These are phyloP conservation scores for Melanerpes aurifrons DNA, from an alignment of 2,113 vertebrate genomes.

Conservation along the genomic window DNA sequence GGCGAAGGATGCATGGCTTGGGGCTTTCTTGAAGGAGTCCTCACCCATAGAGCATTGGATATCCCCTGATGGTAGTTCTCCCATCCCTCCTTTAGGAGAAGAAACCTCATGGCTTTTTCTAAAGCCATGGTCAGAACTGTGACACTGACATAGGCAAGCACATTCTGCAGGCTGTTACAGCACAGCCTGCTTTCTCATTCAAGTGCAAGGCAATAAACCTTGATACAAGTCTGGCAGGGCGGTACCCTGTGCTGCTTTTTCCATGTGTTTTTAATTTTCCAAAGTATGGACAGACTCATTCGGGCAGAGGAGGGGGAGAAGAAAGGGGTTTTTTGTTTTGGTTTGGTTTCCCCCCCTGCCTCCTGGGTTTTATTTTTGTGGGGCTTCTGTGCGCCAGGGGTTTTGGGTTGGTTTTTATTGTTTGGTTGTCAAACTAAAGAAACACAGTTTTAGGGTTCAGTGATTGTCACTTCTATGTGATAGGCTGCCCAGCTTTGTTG, in stretches of 20 bases:
- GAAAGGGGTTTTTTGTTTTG: background rate
- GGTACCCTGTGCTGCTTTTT: accelerated
- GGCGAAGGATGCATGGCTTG: background rate
- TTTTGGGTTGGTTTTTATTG: background rate
- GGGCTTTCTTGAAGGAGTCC: background rate
- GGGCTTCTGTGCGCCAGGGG: no score
- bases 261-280: background rate
- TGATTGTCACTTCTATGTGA: background rate
- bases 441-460: background rate
- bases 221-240: background rate
- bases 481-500: background rate
- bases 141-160: background rate
- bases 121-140: background rate
- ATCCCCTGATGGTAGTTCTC: background rate
- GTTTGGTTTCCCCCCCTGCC: background rate
- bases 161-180: background rate
- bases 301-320: background rate
- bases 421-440: background rate
- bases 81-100: background rate
- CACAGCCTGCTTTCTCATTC: accelerated
- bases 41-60: accelerated
- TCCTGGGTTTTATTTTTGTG: background rate
- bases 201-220: background rate
- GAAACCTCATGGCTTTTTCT: background rate
- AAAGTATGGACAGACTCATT: background rate